Conservation (phyloP, 2,113 vertebrate genomes). For the Mohoua ochrocephala region DNA sequence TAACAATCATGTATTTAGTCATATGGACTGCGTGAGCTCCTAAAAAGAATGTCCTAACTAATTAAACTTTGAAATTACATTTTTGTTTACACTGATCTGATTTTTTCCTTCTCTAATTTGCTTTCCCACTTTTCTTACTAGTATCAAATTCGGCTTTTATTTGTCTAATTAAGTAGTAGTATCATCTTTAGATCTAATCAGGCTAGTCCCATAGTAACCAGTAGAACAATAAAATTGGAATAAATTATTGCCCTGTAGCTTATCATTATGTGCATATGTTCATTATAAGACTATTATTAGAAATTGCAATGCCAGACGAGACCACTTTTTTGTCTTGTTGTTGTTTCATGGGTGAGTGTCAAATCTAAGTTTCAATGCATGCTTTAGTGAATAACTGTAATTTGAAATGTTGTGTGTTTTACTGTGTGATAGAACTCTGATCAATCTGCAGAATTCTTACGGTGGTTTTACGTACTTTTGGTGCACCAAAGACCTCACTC, state of each 20-base stretch:
- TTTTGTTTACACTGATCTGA: not conserved
- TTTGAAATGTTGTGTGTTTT: not conserved
- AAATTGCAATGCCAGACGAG: not conserved
- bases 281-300: not conserved
- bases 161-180: not conserved
- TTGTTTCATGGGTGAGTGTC: not conserved
- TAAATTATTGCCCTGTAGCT: not conserved
- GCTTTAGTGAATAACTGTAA: not conserved
- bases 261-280: not conserved
- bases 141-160: not conserved
- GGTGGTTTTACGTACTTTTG: not conserved
- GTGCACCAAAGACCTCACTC: not conserved
- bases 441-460: not conserved
- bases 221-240: not conserved
- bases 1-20: constrained; percentile 19
- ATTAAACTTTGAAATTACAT: not conserved
- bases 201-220: not conserved
- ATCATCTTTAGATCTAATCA: not conserved
- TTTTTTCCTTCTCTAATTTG: not conserved
- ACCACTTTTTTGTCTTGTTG: not conserved
- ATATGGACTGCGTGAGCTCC: not conserved
- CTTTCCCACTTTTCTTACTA: not conserved
- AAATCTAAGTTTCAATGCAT: not conserved
- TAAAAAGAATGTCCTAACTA: not conserved
- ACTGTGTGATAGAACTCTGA: not conserved